phyloP scores from a whole-genome alignment of 2,797 vertebrate genomes.

The Diplodus puntazzo region DNA sequence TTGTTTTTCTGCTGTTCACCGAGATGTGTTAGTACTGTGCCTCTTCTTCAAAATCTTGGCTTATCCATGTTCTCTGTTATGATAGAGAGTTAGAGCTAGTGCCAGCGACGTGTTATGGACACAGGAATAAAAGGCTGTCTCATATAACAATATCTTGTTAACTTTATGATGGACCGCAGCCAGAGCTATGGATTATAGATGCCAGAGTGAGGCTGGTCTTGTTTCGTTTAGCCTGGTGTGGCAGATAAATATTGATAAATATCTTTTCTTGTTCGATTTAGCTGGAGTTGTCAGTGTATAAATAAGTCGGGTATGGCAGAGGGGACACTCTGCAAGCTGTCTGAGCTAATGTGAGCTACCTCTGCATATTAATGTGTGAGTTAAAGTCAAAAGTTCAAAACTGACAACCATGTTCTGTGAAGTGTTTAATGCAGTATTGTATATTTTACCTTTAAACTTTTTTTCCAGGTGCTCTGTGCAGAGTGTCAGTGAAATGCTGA shows the following conservation, averaged over 20 bases:
- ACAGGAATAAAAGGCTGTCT: slow-evolving; percentile 40
- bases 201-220: slow-evolving; percentile 24
- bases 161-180: slow-evolving; percentile 45
- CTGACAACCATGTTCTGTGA: neutral
- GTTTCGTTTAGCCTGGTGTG: slow-evolving; percentile 33
- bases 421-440: neutral
- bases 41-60: neutral
- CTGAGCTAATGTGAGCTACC: slow-evolving; percentile 36
- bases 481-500: slow-evolving; percentile 18
- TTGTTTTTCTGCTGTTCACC: neutral
- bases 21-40: neutral
- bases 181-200: slow-evolving; percentile 55
- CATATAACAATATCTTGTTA: slow-evolving; percentile 51
- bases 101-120: slow-evolving; percentile 22
- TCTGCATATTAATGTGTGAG: slow-evolving; percentile 38
- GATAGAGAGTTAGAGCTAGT: slow-evolving; percentile 18
- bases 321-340: slow-evolving; percentile 30
- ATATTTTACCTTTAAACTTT: slow-evolving; percentile 6
- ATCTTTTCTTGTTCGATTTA: slow-evolving; percentile 16
- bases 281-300: slow-evolving; percentile 4
- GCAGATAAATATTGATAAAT: slow-evolving; percentile 15
- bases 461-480: slow-evolving; percentile 6
- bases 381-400: slow-evolving; percentile 32
- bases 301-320: slow-evolving; percentile 35
- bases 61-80: slow-evolving; percentile 7